Evolutionary conservation across 2,888 invertebrate species (phyloP), one percentile per base, ranked within the genome.

Genomic region (Parasteatoda lunata): DNA sequence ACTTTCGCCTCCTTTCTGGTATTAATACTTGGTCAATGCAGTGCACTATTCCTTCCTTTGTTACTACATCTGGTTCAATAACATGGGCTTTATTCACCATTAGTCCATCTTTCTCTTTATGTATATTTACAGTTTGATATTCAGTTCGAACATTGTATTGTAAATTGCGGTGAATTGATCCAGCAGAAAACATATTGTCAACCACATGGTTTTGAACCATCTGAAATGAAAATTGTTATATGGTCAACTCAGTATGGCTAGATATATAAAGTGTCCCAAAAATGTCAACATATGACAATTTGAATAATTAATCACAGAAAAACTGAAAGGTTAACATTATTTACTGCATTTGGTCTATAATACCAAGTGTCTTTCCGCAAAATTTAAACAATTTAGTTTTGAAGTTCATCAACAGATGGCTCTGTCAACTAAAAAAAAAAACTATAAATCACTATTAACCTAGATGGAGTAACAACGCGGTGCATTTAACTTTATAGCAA

Each of bases 21-120:
- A 93, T 89, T 49, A 93, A 90, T 7, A 93, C 91, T 89, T 91
- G 91, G 89, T 93, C 92, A 69, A 93, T 92, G 78, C 92, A 91
- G 89, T 93, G 93, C n/a, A 93, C 91, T 71, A 93, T 91, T 4
- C 93, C 93, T 90, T 93, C 93, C 51, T 91, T 91, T 71, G 92
- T 92, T 72, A 92, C 11, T 0, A 93, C 91, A 90, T 93, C 93
- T 49, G 91, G 90, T 48, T 91, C 90, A 8, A 92, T 89, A 8
- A 93, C 91, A 66, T 90, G 91, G 5, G 92, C 92, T 15, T 91
- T 91, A 82, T 92, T 92, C 9, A 93, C 91, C 90, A 92, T 91
- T 73, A 92, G 90, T 0, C 91, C 91, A 65, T 92, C 91, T 88
- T 92, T 91, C 77, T 92, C 90, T 82, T 91, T 91, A 9, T 91